Evolutionary conservation across 2,888 invertebrate genomes (phyloP), one percentile per base, ranked within the genome.

Genomic region (Drosophila percnosoma): DNA sequence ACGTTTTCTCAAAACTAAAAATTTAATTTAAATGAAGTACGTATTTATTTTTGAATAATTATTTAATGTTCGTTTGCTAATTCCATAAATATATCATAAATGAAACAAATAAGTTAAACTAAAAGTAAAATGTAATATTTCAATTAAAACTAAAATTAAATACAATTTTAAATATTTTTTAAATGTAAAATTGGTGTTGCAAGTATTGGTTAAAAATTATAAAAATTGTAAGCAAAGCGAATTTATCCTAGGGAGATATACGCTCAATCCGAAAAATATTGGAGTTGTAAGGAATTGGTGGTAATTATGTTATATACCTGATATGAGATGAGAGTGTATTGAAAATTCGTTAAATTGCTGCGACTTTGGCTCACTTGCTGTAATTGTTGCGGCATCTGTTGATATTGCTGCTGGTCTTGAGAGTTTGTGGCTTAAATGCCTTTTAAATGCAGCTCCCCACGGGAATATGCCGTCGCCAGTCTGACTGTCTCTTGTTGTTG

Each of bases 361-460:
- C 2, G 24, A 1, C n/a, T 53, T 55, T 40, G 34, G 48, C 34
- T 64, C 60, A 78, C 57, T 73, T 78, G 78, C 62, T 79, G 85
- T 85, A 85, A 85, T 85, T 85, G 89, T 78, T 88, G 83, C 65
- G 63, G 76, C 62, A 61, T 62, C 73, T 58, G 80, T 68, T 64
- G 72, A 67, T 68, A 75, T 71, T 80, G 86, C 78, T 82, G 72
- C 81, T 87, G 79, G 80, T 82, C 89, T 78, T 76, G 75, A 82
- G 87, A 85, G 86, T 82, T 83, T 85, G 87, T 85, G 87, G 85
- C 85, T 88, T 86, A 87, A 87, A 89, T 88, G 85, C 87, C 85
- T 86, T 88, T 87, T 87, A 87, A 89, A 89, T 83, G 86, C 87
- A 88, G 88, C 86, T 87, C 89, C 90, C 87, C 87, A 89, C 88